These are phyloP conservation scores for Gephyroberyx darwinii DNA, from an alignment of 2,797 vertebrate genomes.

Conservation along the genomic window DNA sequence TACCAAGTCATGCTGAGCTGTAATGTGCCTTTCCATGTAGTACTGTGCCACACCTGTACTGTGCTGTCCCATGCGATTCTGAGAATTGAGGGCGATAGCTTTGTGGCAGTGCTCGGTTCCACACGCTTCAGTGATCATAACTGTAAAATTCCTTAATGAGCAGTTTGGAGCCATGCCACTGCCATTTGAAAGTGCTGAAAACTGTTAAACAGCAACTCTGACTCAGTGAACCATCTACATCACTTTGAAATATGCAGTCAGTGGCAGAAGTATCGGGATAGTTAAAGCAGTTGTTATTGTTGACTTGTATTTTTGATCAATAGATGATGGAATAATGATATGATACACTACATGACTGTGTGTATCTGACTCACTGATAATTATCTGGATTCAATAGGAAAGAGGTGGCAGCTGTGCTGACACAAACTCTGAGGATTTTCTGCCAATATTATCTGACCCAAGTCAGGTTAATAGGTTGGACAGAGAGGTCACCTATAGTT, in stretches of 20 bases:
- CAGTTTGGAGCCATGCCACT: conserved; percentile 51
- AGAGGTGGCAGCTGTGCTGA: conserved; percentile 5
- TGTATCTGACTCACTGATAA: conserved; percentile 11
- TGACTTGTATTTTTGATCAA: not conserved
- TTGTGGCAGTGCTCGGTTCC: conserved; percentile 43
- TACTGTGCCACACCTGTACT: conserved; percentile 22
- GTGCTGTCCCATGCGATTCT: conserved; percentile 17
- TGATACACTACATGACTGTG: not conserved
- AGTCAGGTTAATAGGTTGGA: too few species aligned
- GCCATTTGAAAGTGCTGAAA: conserved; percentile 44
- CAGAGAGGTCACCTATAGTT: not conserved
- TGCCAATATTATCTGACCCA: too few species aligned
- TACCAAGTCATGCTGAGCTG: conserved; percentile 32
- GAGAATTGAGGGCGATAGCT: conserved; percentile 8
- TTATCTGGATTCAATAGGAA: conserved; percentile 8
- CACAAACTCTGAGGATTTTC: too few species aligned
- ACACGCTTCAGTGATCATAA: conserved; percentile 46
- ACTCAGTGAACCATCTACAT: conserved; percentile 37
- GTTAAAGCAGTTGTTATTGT: not conserved
- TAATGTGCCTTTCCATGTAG: conserved; percentile 39
- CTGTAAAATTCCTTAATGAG: conserved; percentile 65
- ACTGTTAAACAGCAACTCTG: conserved; percentile 49
- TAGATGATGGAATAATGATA: too few species aligned
- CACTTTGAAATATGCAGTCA: conserved; percentile 15
- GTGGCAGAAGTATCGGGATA: conserved; percentile 19